Evolutionary conservation across 2,113 vertebrate species (phyloP).

Genomic region (Felis chaus): DNA sequence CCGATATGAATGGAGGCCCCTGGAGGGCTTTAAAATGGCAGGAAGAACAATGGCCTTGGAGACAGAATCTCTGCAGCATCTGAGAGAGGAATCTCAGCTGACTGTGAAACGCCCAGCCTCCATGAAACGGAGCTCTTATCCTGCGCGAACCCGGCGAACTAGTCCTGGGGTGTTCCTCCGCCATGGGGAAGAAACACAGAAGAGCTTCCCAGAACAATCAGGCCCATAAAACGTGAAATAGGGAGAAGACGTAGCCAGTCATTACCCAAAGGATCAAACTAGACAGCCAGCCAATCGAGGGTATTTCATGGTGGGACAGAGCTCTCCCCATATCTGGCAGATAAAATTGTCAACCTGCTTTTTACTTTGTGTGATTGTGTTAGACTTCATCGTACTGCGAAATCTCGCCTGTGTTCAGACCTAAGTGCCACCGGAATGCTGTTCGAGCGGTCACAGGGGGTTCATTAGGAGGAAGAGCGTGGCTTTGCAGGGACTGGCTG

Average conservation of each 20-base stretch:
- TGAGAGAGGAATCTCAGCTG: conserved; percentile 12
- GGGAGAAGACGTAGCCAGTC: conserved; percentile 22
- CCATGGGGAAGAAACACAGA: conserved; percentile 41
- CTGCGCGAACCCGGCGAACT: conserved; percentile 12
- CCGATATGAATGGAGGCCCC: conserved; percentile 47
- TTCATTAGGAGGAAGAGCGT: conserved; percentile 51
- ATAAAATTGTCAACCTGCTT: conserved; percentile 56
- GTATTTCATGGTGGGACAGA: neutral
- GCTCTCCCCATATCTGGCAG: conserved; percentile 15
- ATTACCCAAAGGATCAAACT: conserved; percentile 49
- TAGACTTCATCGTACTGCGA: conserved; percentile 56
- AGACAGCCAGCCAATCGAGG: conserved; percentile 50
- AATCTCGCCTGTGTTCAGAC: conserved; percentile 58
- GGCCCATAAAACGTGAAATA: conserved; percentile 30
- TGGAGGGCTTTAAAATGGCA: neutral
- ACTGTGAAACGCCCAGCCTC: neutral
- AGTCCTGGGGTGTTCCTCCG: conserved; percentile 48
- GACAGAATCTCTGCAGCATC: neutral
- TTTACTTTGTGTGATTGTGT: conserved; percentile 55
- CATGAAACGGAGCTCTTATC: conserved; percentile 48
- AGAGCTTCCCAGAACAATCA: conserved; percentile 30
- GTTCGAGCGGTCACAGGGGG: conserved; percentile 41
- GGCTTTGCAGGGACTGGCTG: conserved; percentile 12
- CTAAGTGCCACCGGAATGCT: conserved; percentile 44
- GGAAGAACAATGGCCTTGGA: conserved; percentile 44